These are phyloP conservation scores for Sula dactylatra DNA, from an alignment of 2,113 vertebrate genomes.

Conservation along the genomic window DNA sequence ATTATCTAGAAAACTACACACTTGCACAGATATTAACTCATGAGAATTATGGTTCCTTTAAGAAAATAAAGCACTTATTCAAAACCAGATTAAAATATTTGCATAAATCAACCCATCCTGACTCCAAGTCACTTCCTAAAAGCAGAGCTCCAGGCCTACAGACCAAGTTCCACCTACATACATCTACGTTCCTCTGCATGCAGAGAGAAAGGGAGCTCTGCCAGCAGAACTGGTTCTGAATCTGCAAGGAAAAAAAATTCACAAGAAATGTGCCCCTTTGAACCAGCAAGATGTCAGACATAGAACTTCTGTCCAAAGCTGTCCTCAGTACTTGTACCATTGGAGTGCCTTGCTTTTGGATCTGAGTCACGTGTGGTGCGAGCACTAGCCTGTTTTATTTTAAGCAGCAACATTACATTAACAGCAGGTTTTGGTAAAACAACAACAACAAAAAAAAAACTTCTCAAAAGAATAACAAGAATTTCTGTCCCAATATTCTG, in stretches of 20 bases:
- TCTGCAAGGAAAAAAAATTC: background rate
- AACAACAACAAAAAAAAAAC: background rate
- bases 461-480: background rate
- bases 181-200: background rate
- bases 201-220: background rate
- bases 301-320: background rate
- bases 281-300: background rate
- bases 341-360: background rate
- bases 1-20: background rate
- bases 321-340: background rate
- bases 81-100: background rate
- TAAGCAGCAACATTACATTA: background rate
- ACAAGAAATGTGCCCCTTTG: background rate
- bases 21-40: background rate
- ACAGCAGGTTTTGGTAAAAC: background rate
- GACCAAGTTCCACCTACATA: background rate
- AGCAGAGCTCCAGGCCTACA: background rate
- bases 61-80: background rate
- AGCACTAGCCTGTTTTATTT: background rate
- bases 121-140: background rate
- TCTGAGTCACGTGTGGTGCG: fast-evolving
- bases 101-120: background rate
- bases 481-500: background rate
- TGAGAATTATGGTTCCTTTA: background rate
- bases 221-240: background rate